Evolutionary conservation across 2,113 vertebrate genomes (phyloP).

Genomic region (Amphilophus citrinellus): DNA sequence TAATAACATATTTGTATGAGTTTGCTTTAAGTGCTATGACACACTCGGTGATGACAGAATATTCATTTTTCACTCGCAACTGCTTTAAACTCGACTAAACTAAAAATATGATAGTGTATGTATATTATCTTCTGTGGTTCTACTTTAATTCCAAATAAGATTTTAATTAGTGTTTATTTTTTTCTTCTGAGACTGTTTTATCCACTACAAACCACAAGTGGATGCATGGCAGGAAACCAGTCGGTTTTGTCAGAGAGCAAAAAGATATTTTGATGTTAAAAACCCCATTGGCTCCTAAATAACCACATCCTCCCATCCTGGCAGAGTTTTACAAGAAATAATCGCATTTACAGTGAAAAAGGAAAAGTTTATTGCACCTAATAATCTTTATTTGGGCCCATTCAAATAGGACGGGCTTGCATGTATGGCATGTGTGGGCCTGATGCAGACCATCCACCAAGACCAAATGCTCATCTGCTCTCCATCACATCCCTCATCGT

Average conservation of each 20-base stretch:
- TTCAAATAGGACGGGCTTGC: slow-evolving; percentile 5
- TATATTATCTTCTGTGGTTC: slow-evolving; percentile 2
- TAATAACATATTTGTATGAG: slow-evolving; percentile 40
- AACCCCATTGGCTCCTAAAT: slow-evolving; percentile 9
- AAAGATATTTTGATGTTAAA: background rate
- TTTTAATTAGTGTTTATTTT: background rate
- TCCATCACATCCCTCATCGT: slow-evolving; percentile 61
- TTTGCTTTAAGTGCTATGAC: slow-evolving; percentile 47
- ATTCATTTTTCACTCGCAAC: slow-evolving; percentile 4
- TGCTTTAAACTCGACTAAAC: background rate
- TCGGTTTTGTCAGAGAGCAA: background rate
- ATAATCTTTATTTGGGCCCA: slow-evolving; percentile 27
- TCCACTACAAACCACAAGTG: background rate
- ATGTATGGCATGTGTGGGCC: slow-evolving; percentile 21
- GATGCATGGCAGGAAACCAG: background rate
- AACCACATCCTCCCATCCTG: slow-evolving; percentile 46
- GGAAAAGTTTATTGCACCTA: slow-evolving; percentile 17
- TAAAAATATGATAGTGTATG: background rate
- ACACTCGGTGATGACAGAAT: slow-evolving; percentile 67
- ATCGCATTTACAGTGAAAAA: slow-evolving; percentile 22
- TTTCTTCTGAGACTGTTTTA: background rate
- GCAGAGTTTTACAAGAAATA: slow-evolving; percentile 25
- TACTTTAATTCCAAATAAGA: background rate
- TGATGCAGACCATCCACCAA: slow-evolving; percentile 30
- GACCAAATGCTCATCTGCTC: slow-evolving; percentile 44